Conservation (phyloP, 2,113 vertebrate genomes). For the Pterocles burchelli region DNA sequence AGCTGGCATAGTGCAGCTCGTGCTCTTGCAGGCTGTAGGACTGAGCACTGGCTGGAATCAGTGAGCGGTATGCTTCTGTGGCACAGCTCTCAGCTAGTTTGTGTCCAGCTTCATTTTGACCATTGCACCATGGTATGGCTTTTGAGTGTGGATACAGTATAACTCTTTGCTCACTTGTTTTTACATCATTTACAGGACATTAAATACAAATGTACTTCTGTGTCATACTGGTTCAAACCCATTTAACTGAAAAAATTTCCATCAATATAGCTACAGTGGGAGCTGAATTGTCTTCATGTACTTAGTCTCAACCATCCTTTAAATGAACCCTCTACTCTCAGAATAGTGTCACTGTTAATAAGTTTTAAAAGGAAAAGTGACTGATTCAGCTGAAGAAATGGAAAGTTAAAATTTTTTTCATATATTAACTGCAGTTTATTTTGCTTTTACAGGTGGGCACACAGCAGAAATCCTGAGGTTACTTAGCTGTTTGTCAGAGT, state of each 20-base stretch:
- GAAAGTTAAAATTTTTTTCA: not conserved
- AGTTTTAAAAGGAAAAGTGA: not conserved
- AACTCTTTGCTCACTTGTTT: not conserved
- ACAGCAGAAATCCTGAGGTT: slow-evolving; percentile 93
- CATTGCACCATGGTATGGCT: rapidly evolving
- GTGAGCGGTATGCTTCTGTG: not conserved
- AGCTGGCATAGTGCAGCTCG: not conserved
- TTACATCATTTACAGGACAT: rapidly evolving
- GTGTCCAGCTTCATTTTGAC: not conserved
- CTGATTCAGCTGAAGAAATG: not conserved
- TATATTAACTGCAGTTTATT: not conserved
- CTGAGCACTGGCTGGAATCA: no score
- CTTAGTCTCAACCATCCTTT: not conserved
- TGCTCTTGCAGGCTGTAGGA: not conserved
- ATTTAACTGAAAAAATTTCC: not conserved
- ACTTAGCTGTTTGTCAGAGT: slow-evolving; percentile 79
- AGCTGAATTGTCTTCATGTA: not conserved
- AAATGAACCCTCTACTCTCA: not conserved
- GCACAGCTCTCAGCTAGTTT: not conserved
- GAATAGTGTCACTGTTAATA: not conserved
- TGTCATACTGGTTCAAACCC: not conserved
- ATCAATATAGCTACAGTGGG: rapidly evolving
- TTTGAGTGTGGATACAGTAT: not conserved
- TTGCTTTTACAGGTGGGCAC: slow-evolving; percentile 85
- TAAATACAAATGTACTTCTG: not conserved